These are phyloP conservation scores for Bryconaethiops microstoma DNA, from an alignment of 2,797 vertebrate genomes.

Conservation along the genomic window DNA sequence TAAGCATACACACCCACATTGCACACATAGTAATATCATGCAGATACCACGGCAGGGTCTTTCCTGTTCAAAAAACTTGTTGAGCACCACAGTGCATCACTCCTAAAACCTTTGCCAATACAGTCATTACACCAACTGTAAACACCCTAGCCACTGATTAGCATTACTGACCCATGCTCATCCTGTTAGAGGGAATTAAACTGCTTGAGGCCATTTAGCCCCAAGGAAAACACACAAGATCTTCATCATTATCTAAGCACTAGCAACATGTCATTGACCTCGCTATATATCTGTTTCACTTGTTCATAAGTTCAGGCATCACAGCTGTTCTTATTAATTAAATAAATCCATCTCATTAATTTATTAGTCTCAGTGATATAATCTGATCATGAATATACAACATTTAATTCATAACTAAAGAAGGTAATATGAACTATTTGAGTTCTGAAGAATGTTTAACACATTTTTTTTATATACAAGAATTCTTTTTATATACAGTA, in stretches of 20 bases:
- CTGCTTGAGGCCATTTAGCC: slow-evolving; percentile 39
- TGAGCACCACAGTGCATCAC: not conserved
- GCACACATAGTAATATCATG: not conserved
- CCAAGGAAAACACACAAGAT: not conserved
- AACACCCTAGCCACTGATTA: slow-evolving; percentile 43
- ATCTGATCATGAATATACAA: no score
- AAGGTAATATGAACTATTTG: no score
- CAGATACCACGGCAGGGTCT: not conserved
- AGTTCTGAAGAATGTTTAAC: no score
- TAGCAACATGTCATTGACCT: slow-evolving; percentile 1
- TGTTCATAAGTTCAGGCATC: no score
- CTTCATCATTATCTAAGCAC: slow-evolving; percentile 1
- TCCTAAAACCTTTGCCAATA: slow-evolving; percentile 13
- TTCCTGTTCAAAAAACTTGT: slow-evolving; percentile 24
- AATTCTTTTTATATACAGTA: no score
- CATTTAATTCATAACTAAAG: no score
- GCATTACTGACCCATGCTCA: slow-evolving; percentile 26
- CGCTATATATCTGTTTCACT: no score
- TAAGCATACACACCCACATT: not conserved
- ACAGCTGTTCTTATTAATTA: no score
- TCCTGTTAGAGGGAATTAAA: slow-evolving; percentile 38
- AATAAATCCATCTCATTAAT: no score
- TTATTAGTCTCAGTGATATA: no score
- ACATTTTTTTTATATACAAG: no score
- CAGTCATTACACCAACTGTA: slow-evolving; percentile 30